These are phyloP conservation scores for Heliopora coerulea DNA, from an alignment of 92 coral and sea anemone genomes.

Conservation along the genomic window DNA sequence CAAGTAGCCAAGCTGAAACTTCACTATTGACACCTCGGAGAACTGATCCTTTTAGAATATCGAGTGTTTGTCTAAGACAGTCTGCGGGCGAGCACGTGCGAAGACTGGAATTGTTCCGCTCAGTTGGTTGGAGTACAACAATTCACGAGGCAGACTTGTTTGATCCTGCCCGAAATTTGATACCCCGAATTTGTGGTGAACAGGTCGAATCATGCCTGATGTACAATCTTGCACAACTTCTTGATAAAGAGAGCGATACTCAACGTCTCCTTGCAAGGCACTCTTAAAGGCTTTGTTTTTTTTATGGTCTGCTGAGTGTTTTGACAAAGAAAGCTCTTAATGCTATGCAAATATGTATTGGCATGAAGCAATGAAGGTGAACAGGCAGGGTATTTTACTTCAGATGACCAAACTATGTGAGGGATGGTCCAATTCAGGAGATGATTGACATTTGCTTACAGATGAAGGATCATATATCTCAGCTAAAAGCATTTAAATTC, in stretches of 20 bases:
- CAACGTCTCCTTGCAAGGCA: neutral
- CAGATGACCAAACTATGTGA: no score
- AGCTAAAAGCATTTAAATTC: neutral
- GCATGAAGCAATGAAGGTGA: no score
- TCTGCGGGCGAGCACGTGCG: neutral
- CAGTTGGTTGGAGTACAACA: neutral
- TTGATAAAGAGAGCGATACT: constrained; percentile 31
- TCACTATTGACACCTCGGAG: no score
- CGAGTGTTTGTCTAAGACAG: no score
- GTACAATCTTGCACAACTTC: no score
- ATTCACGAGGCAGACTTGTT: no score
- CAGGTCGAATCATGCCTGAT: no score
- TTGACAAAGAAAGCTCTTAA: neutral
- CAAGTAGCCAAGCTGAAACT: no score
- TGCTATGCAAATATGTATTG: neutral
- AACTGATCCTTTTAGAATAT: no score
- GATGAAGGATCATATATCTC: neutral
- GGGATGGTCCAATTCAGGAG: no score
- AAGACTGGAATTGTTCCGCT: neutral
- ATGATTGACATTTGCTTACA: neutral
- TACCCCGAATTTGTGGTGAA: neutral
- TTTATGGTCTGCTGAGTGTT: neutral
- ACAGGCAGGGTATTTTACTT: no score
- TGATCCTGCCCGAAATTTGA: constrained; percentile 42
- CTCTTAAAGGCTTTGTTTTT: constrained; percentile 26